Base-by-base conservation (phyloP, 2,797 vertebrate genomes). In the Mormyrops boulengeri region DNA sequence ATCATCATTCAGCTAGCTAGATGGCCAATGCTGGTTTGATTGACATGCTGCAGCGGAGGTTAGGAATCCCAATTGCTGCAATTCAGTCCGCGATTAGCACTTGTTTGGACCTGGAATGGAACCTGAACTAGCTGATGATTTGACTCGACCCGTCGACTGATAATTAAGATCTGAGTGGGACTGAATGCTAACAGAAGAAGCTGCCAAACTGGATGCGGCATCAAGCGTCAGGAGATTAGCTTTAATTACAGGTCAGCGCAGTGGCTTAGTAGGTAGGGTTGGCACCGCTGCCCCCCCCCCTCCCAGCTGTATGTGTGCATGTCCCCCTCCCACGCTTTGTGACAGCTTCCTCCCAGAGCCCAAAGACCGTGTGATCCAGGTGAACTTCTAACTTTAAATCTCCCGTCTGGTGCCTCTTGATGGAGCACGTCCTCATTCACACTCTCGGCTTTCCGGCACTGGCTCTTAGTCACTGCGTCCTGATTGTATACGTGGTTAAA, bases 81-180 rank as follows among this genome's bases (percentile, higher is more conserved):
- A 84, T 22, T 50, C 38, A 85, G 12, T 49, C 41, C 3, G 82
- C 88, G 30, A 85, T 89, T 85, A 85, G 38, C 88, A 66, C 88
- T 66, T 85, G 57, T 49, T 89, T 5, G 41, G 38, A 62, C 88
- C 44, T 50, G 80, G 88, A 66, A 82, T 30, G 80, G 80, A 85
- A 66, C 55, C 19, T 47, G 41, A 22, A 50, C 41, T 38, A 55
- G 85, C 85, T 57, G 85, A 87, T 87, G 85, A 57, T 57, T 44
- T 87, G 85, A 87, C 89, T 19, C 62, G 55, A 85, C 80, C 38
- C 8, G 9, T 4, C 26, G 19, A 38, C 82, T 66, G 82, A 62
- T 60, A 85, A 89, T 85, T 89, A 85, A 49, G 57, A 26, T 47
- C 44, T 2, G 41, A 8, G 14, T 8, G 7, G 14, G 26, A 50